Base-by-base conservation (phyloP, 2,888 invertebrate genomes). In the Platynereis dumerilii region DNA sequence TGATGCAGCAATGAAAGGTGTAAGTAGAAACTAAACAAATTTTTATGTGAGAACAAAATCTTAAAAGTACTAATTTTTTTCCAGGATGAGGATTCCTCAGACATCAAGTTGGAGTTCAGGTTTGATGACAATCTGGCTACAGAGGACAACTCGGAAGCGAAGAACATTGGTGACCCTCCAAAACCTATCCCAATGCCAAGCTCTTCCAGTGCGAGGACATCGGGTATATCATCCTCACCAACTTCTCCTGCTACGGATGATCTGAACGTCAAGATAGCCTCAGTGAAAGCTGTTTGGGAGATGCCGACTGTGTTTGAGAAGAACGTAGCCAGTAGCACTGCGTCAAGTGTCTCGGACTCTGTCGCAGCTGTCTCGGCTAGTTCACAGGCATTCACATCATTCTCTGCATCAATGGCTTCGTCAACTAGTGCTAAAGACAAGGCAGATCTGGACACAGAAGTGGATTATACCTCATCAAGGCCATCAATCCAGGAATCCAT, bases 231-330 rank as follows among this genome's bases (percentile, higher is more conserved):
- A 22, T n/a, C n/a, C n/a, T 74, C 74, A 5, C 78, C 80, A 2
- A 76, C 79, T 2, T 80, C 80, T 1, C 90, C 91, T 22, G 89
- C 92, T 71, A 94, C 94, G 45, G 69, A 72, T 42, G 96, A 96
- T 84, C 88, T 96, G 73, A 94, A 94, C 86, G 89, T 93, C 86
- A 96, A 96, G 86, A 95, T 96, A 75, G 94, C 94, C 44, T 93
- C 94, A 71, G 95, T 95, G 54, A 96, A 96, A 85, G 93, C 92
- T 75, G 88, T 89, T 20, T 85, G 85, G 85, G 84, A 71, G 27
- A 71, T 58, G 66, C 68, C 29, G 42, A 61, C 28, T 1, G 70
- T 72, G 54, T 79, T 76, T 74, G 79, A 79, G 58, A 74, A 74
- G 34, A 34, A 12, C 12, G 34, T 34, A 5, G 34, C 39, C 55